Base-by-base conservation (phyloP, 2,888 invertebrate genomes). In the Furcula furcula region DNA sequence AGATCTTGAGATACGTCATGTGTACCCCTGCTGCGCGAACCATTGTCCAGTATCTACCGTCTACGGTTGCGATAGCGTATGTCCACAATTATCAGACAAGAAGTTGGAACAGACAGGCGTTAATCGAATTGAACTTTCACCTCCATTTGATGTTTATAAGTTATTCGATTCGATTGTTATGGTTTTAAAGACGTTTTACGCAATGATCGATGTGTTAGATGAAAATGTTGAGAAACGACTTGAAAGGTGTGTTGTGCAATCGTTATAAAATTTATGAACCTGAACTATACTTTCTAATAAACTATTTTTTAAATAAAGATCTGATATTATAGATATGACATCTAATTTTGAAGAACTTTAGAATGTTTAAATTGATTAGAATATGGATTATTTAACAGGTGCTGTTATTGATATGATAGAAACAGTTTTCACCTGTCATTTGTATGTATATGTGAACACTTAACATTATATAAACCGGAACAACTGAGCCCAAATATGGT, bases 91-190 rank as follows among this genome's bases (percentile, higher is more conserved):
- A 64, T 64, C 59, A 58, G 62, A 63, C 63, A 65, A 56, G 52
- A 46, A 50, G 50, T 55, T 46, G 50, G 44, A 53, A 58, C 50
- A 32, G 64, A 59, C 58, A 59, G 55, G 49, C 50, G 61, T 55
- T 69, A 67, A 69, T 61, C 66, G 58, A 58, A 62, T 57, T 65
- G 55, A 65, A 63, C 65, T 63, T 58, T 65, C 57, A 65, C 59
- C 60, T 55, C 38, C 26, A 27, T 45, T 44, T 36, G 40, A 53
- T 53, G 34, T 48, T 45, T 50, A 52, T 58, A 53, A 46, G 39
- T 51, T 55, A 46, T 52, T 59, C 44, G 46, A 14, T 29, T 40
- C 45, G 42, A 46, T 41, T 45, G 48, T 51, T 46, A 41, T 44
- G 36, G 40, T 40, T 41, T 27, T 9, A 33, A 11, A 47, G 31